Evolutionary conservation across 2,888 invertebrate species (phyloP), one percentile per base, ranked within the genome.

Genomic region (Andrena hattorfiana): DNA sequence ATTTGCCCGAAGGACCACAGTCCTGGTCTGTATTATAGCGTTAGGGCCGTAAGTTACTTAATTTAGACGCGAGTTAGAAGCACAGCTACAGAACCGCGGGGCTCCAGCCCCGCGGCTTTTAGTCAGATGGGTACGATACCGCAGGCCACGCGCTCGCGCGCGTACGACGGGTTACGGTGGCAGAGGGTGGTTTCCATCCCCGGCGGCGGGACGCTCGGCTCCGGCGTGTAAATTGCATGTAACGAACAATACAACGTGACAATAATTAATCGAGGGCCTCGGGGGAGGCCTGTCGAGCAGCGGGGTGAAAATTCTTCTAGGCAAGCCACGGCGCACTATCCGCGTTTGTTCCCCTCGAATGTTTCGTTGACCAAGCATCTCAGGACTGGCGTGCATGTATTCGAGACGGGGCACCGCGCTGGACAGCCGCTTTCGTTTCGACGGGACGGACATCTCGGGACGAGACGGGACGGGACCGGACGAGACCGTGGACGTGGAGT

Each of bases 21-120:
- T 7, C n/a, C 23, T 16, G 51, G 89, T 90, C 88, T 89, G 89
- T 89, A 91, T 86, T 86, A 90, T 90, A 89, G 90, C 90, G 87
- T 91, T 68, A 91, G 90, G 89, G 90, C 91, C 90, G 90, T 90
- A 90, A 90, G 85, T 89, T 90, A 90, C 86, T 87, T 87, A 87
- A 84, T 64, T 77, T 68, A 71, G 72, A 67, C 54, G 51, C 62
- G 64, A 84, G 20, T 16, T n/a, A 68, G 69, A 67, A 71, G 42
- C 69, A 62, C 72, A 66, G 23, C 56, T 35, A 28, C 28, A 30
- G 23, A 63, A 83, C 77, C 77, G 26, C 26, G 26, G 26, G 35
- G 28, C 42, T 13, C 10, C 1, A 13, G 42, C 8, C 42, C 3
- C 20, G 64, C 64, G 30, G n/a, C 10, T 20, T 30, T 13, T 35